A percentile compares a stretch with the other conserved stretches of the same genome.
phyloP scores from a whole-genome alignment of 2,113 vertebrate species.

The Perca schrenkii region DNA sequence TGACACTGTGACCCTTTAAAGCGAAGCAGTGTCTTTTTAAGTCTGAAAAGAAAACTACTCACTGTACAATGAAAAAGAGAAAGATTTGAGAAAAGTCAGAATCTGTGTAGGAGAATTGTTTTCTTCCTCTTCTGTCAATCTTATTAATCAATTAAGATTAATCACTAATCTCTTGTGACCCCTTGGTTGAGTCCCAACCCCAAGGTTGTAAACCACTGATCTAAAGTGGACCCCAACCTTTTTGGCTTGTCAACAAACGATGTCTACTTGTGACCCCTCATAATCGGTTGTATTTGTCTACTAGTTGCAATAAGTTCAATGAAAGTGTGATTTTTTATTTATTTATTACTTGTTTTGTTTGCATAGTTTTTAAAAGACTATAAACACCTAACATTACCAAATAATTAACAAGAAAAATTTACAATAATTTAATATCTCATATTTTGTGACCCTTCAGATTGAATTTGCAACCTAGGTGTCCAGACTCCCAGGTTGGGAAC shows the following conservation, averaged over 20 bases:
- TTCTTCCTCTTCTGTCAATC: not conserved
- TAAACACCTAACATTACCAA: not conserved
- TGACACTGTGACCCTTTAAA: conserved; percentile 9
- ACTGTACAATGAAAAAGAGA: not conserved
- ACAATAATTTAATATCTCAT: conserved; percentile 3
- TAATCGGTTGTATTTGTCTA: not conserved
- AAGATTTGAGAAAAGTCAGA: not conserved
- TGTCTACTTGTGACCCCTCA: not conserved
- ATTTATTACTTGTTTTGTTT: not conserved
- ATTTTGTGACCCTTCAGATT: not conserved
- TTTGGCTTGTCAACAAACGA: not conserved
- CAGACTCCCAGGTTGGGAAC: not conserved
- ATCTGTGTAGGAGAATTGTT: not conserved
- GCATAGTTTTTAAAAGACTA: not conserved
- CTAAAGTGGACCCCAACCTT: not conserved
- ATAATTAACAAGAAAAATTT: not conserved
- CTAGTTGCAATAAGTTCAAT: not conserved
- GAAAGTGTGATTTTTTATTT: not conserved
- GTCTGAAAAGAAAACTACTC: conserved; percentile 7
- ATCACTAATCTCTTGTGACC: not conserved
- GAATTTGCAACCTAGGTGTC: not conserved
- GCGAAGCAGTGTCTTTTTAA: not conserved
- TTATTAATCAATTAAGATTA: not conserved
- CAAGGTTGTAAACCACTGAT: not conserved
- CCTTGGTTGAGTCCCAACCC: not conserved